phyloP scores from a whole-genome alignment of 2,113 vertebrate genomes.

The Mobula birostris region DNA sequence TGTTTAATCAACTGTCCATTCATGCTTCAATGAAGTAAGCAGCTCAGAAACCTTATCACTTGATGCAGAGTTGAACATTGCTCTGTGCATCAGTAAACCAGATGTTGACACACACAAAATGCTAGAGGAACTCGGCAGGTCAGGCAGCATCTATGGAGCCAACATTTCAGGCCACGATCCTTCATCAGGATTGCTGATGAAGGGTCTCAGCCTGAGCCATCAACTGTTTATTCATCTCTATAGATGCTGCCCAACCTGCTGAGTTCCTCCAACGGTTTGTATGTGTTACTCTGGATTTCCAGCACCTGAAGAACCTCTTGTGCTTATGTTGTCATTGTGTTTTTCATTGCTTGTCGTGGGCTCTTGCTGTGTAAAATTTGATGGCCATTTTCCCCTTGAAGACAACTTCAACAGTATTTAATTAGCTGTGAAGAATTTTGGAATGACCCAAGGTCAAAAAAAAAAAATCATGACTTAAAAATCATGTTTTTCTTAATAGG shows the following conservation, averaged over 20 bases:
- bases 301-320: too few species aligned
- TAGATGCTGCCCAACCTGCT: too few species aligned
- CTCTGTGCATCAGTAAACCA: background rate
- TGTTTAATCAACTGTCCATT: background rate
- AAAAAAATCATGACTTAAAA: background rate
- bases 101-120: background rate
- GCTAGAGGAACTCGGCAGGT: too few species aligned
- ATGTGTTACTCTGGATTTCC: too few species aligned
- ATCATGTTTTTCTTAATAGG: background rate
- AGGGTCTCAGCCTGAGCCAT: too few species aligned
- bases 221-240: too few species aligned
- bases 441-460: background rate
- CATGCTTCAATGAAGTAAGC: background rate
- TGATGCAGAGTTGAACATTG: background rate
- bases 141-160: too few species aligned
- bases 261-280: too few species aligned
- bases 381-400: background rate
- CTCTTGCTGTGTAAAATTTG: background rate
- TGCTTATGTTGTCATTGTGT: background rate
- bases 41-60: background rate
- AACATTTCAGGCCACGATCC: too few species aligned
- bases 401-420: background rate
- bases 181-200: too few species aligned
- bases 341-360: background rate
- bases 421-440: background rate